Base-by-base conservation (phyloP, 2,113 vertebrate genomes). In the Aramus guarauna region DNA sequence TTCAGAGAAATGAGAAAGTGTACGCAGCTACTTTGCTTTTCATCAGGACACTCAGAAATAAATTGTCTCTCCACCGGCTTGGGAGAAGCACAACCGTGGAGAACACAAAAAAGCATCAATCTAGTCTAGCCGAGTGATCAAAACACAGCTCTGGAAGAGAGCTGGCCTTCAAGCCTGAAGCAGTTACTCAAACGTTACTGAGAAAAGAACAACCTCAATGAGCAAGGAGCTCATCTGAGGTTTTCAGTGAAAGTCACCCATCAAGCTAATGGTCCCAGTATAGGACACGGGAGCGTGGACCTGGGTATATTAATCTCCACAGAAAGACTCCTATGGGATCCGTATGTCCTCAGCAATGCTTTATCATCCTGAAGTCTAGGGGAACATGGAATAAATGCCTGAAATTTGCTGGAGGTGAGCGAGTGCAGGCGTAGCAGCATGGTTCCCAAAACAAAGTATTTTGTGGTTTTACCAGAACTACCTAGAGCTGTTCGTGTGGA, bases 1-100 rank as follows among this genome's bases (percentile, higher is more conserved):
- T 81, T 87, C 86, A 95, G 69, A 89, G 84, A 97, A 96, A 94
- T 7, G 43, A 92, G 48, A 43, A 85, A 68, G 47, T 2, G 24
- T 37, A 86, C 1, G 2, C 32, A 74, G 77, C 22, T 75, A 87
- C 88, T 96, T 66, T 56, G 84, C 76, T 66, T 89, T 94, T 69
- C 84, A 95, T 62, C 66, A 87, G 76, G 58, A 75, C 62, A 37
- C 77, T 94, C 69, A 24, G 69, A 63, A 95, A 91, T 94, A 94
- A 97, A 94, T 79, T 72, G 30, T 48, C 45, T 67, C 83, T 87
- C 48, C 22, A 24, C 73, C 79, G 83, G 53, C 39, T 68, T 50
- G 76, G 88, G 86, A 94, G 92, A 88, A 89, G 39, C 89, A 68
- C 66, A 82, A 1, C 32, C 12, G 0, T 36, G 52, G 53, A 94